Base-by-base conservation (phyloP, 2,888 invertebrate species). In the Tuberolachnus salignus region DNA sequence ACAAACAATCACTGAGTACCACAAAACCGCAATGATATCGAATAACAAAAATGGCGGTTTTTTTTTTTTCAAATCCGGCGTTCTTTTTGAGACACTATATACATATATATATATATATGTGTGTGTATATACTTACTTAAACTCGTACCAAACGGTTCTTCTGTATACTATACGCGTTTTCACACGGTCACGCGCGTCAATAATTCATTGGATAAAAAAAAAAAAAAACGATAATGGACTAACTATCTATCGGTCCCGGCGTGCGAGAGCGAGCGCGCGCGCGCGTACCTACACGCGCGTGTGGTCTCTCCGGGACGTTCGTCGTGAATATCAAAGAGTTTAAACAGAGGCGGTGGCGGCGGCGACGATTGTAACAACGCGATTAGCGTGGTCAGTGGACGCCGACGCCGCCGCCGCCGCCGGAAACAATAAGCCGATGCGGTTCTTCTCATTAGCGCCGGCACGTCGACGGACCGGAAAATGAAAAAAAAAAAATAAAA, bases 401-500 rank as follows among this genome's bases (percentile, higher is more conserved):
- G 66, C 63, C 63, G 61, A 13, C 57, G 16, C 46, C 46, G 66
- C 21, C 64, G 67, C 49, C 66, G 19, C 34, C 71, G 72, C 63
- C 72, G 72, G 73, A 73, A 63, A 73, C 73, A 51, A 63, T 73
- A 73, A 72, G 59, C 57, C 49, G 61, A 13, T 13, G 61, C 16
- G 49, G 61, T 63, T 49, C 34, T 61, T 42, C 73, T 73, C 73
- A 63, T 73, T 73, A 73, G 63, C 63, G 63, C 51, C 73, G 51
- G 34, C 73, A 51, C 73, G 61, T 69, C 69, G 53, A 11, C 61
- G 34, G 51, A 51, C 51, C 61, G 42, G 63, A 63, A 63, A 51
- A 51, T 42, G 34, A 21, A 21, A 51, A 61, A 26, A 61, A 21
- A 51, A 16, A 34, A n/a, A 46, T 16, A 70, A 51, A 46, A 42